These are phyloP conservation scores for Heliconius hewitsoni DNA, from an alignment of 1,140 invertebrate genomes.

Conservation along the genomic window DNA sequence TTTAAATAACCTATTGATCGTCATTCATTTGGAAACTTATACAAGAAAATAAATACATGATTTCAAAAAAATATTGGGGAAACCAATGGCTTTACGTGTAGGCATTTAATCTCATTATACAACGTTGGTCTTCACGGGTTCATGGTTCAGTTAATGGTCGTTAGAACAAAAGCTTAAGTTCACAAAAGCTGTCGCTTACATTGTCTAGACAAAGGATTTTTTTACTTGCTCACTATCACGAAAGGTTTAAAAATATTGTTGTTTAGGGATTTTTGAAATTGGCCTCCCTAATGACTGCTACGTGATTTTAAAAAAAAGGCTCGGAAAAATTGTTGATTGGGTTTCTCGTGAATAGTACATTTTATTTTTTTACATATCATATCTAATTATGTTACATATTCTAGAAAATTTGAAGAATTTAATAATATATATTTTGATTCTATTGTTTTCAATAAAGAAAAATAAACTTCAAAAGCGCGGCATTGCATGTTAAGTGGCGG, in stretches of 20 bases:
- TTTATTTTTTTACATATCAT: no score
- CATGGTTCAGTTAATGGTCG: background rate
- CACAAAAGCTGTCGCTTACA: conserved; percentile 1
- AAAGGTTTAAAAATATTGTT: background rate
- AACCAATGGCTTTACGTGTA: background rate
- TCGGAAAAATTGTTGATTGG: background rate
- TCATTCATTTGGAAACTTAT: no score
- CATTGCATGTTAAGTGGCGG: no score
- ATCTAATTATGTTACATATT: no score
- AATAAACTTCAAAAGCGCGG: no score
- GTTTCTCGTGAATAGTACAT: background rate
- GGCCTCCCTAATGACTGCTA: background rate
- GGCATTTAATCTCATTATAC: background rate
- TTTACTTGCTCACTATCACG: background rate
- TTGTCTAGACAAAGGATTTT: conserved; percentile 10
- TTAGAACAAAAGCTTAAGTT: conserved; percentile 4
- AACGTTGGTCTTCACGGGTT: background rate
- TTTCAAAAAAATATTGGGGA: background rate
- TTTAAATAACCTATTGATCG: background rate
- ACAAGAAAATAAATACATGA: background rate
- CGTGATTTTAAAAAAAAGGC: background rate
- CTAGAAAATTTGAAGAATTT: no score
- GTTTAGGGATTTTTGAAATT: background rate
- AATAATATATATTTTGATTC: no score
- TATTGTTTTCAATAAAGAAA: no score